Evolutionary conservation across 2,797 vertebrate species (phyloP), one percentile per base, ranked within the genome.

Genomic region (Lutjanus campechanus): DNA sequence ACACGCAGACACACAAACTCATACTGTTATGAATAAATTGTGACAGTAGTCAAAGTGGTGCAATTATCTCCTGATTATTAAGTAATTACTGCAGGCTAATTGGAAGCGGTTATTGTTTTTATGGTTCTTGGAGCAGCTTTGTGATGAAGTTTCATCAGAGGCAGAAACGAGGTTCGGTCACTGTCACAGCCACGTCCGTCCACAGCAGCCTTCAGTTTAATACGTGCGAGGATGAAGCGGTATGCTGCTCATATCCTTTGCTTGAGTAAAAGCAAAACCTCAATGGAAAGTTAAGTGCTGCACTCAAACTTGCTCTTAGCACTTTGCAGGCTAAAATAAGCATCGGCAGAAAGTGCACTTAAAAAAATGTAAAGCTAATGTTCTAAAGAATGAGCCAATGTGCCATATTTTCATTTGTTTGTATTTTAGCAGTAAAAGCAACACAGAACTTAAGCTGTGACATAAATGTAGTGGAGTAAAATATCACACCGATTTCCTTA

Each of bases 31-130:
- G 76, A 88, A 76, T 80, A 76, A 81, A 81, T 41, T 80, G 70
- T 70, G 77, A 82, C 70, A 77, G 79, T 49, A 61, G 81, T 85
- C 70, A 82, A 84, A 87, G 81, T 66, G 79, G 68, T 81, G 67
- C 76, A 89, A 91, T 91, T 85, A 88, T 68, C 77, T 82, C 66
- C 77, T 81, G 58, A 77, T 91, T 88, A 91, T 90, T 66, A 79
- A 87, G 80, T 88, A 77, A 93, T 93, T 91, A 91, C 67, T 69
- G 55, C 0, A 11, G 19, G 71, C 73, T 91, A 88, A 93, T 90
- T 89, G 78, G 78, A 83, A 59, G 76, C 8, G 19, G 59, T 84
- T 86, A 84, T 88, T 89, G 86, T 91, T 90, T 88, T 88, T 85
- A 89, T 82, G 83, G 70, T 46, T 82, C 81, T 74, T 22, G 55